Evolutionary conservation across 1,140 invertebrate genomes (phyloP).

Genomic region (Drosophila bocki): DNA sequence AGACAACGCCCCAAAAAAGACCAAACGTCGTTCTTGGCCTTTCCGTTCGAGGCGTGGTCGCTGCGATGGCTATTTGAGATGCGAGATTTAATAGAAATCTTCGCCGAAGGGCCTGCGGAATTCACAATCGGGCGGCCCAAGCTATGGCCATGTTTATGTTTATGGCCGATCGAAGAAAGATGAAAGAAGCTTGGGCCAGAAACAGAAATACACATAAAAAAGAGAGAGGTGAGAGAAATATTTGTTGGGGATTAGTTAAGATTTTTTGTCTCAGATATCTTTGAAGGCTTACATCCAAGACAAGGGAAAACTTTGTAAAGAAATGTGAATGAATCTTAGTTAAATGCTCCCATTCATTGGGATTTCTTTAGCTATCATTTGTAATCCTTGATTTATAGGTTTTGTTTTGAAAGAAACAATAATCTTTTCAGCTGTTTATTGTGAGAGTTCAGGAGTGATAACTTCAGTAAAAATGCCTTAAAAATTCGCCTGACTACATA

Average conservation of each 20-base stretch:
- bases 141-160: slow-evolving; percentile 22
- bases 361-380: not conserved
- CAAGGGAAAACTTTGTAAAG: not conserved
- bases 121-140: slow-evolving; percentile 8
- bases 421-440: not conserved
- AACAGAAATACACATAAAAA: slow-evolving; percentile 10
- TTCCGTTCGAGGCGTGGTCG: slow-evolving; percentile 17
- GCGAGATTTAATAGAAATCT: slow-evolving; percentile 36
- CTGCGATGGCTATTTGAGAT: slow-evolving; percentile 29
- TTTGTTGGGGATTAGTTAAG: slow-evolving; percentile 17
- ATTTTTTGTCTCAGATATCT: slow-evolving; percentile 23
- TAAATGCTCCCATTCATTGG: not conserved
- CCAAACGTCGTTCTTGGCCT: slow-evolving; percentile 14
- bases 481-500: not conserved
- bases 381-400: slow-evolving; percentile 2
- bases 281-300: slow-evolving; percentile 1
- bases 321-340: slow-evolving; percentile 14
- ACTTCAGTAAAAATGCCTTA: not conserved
- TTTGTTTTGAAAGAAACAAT: not conserved
- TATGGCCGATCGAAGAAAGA: slow-evolving; percentile 24
- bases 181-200: slow-evolving; percentile 26
- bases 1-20: slow-evolving; percentile 7
- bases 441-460: not conserved
- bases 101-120: slow-evolving; percentile 21
- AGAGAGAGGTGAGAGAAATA: slow-evolving; percentile 27